Base-by-base conservation (phyloP, 2,888 invertebrate species). In the Abscondita cerata region DNA sequence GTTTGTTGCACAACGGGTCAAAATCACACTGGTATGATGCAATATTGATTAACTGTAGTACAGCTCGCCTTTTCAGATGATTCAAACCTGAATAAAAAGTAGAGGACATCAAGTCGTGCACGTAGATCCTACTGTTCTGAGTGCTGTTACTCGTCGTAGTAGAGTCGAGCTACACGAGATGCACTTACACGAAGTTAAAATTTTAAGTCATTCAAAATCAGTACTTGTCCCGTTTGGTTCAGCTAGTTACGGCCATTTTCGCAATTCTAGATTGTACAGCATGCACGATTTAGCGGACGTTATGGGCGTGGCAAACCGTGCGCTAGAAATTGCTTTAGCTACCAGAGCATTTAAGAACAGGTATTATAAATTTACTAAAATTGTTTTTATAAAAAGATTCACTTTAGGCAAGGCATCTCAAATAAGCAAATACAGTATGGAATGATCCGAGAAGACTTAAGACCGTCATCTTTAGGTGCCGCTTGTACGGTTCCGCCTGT, bases 1-100 rank as follows among this genome's bases (percentile, higher is more conserved):
- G 81, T 87, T 25, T 89, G 89, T 72, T 90, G 90, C 71, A 81
- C 81, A 53, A 87, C 87, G 1, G 88, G 87, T 0, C 83, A 82
- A 54, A 82, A 83, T 51, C 87, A 88, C 75, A 86, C 87, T 68
- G 75, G 79, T 80, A 67, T 38, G 33, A 47, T 13, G 12, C 4
- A 6, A n/a, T n/a, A n/a, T n/a, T n/a, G n/a, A n/a, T n/a, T n/a
- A n/a, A n/a, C n/a, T n/a, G n/a, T n/a, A n/a, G n/a, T n/a, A n/a
- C n/a, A n/a, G n/a, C n/a, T n/a, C n/a, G n/a, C n/a, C n/a, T n/a
- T n/a, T n/a, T n/a, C 31, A 64, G 59, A 11, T 1, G 18, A 34
- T 34, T 52, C 40, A 13, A 48, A 31, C 20, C 25, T 4, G 25
- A 4, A 25, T 13, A 52, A 59, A 65, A 19, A 53, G 41, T 8